Conservation (phyloP, 1,140 invertebrate species). For the Grapholita molesta region DNA sequence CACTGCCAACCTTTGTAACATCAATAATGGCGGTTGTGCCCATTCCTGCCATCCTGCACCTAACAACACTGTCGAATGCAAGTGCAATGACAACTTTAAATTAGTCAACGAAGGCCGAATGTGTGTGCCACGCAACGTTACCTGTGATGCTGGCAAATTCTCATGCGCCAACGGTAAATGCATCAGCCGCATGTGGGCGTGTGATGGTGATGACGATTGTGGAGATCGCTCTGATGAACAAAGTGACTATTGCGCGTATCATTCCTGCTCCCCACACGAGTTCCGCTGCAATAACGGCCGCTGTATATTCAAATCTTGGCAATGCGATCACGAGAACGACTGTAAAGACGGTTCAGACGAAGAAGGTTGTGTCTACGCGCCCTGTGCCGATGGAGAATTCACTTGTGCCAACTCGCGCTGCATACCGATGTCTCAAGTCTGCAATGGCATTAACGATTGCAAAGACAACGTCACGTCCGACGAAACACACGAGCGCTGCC, state of each 20-base stretch:
- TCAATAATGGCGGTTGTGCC: constrained; percentile 97
- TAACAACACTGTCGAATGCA: constrained; percentile 91
- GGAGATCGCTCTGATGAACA: constrained; percentile 97
- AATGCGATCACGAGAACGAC: constrained; percentile 97
- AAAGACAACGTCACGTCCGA: constrained; percentile 96
- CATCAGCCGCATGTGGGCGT: constrained; percentile 97
- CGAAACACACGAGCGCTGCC: constrained; percentile 92
- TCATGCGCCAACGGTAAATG: constrained; percentile 97
- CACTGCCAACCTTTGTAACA: constrained; percentile 90
- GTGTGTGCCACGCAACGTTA: constrained; percentile 93
- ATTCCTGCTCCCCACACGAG: constrained; percentile 95
- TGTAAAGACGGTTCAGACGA: constrained; percentile 97
- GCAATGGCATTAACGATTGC: constrained; percentile 96
- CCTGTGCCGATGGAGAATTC: constrained; percentile 94
- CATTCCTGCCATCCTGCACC: constrained; percentile 95
- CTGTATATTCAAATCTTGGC: constrained; percentile 97
- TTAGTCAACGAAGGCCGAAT: constrained; percentile 95
- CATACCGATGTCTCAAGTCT: constrained; percentile 91
- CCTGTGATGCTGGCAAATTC: constrained; percentile 94
- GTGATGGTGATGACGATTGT: constrained; percentile 97
- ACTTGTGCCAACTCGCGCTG: constrained; percentile 95
- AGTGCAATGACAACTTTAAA: constrained; percentile 91
- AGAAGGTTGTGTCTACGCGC: constrained; percentile 92
- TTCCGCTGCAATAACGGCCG: constrained; percentile 96
- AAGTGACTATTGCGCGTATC: constrained; percentile 93